These are phyloP conservation scores for Drosophila nannoptera DNA, from an alignment of 1,140 invertebrate genomes.

Conservation along the genomic window DNA sequence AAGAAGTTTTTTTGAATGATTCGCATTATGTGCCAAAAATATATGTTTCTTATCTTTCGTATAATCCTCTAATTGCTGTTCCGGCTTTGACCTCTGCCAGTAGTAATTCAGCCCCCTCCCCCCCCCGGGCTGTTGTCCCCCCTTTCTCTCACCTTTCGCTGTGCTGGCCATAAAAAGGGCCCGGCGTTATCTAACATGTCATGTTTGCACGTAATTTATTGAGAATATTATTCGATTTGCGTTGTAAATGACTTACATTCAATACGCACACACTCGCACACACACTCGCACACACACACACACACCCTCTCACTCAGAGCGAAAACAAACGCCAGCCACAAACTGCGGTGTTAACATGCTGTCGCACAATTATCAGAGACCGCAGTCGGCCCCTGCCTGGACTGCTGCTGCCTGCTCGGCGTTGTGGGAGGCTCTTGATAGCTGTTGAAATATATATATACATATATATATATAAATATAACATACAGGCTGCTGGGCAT, in stretches of 20 bases:
- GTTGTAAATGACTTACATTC: constrained; percentile 73
- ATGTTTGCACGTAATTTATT: constrained; percentile 73
- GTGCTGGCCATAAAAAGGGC: constrained; percentile 10
- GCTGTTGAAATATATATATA: constrained; percentile 1
- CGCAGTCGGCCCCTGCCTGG: constrained; percentile 26
- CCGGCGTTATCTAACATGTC: constrained; percentile 48
- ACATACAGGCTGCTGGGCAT: not conserved
- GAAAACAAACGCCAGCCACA: constrained; percentile 7
- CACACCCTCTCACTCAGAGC: constrained; percentile 12
- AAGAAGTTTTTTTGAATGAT: not conserved
- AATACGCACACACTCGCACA: constrained; percentile 20
- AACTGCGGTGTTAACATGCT: constrained; percentile 69
- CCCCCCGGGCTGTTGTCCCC: too few relatives aligned
- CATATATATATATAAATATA: too few relatives aligned
- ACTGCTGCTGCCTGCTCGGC: not conserved
- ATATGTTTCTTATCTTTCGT: constrained; percentile 23
- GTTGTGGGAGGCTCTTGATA: constrained; percentile 5
- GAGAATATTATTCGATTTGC: constrained; percentile 76
- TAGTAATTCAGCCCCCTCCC: constrained; percentile 13
- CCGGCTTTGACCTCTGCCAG: constrained; percentile 15
- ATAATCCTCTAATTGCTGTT: constrained; percentile 36
- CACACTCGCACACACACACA: constrained; percentile 5
- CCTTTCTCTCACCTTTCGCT: too few relatives aligned
- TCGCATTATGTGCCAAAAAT: constrained; percentile 3
- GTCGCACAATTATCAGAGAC: constrained; percentile 70